Base-by-base conservation (phyloP, 2,888 invertebrate species). In the Drosophila setosimentum region DNA sequence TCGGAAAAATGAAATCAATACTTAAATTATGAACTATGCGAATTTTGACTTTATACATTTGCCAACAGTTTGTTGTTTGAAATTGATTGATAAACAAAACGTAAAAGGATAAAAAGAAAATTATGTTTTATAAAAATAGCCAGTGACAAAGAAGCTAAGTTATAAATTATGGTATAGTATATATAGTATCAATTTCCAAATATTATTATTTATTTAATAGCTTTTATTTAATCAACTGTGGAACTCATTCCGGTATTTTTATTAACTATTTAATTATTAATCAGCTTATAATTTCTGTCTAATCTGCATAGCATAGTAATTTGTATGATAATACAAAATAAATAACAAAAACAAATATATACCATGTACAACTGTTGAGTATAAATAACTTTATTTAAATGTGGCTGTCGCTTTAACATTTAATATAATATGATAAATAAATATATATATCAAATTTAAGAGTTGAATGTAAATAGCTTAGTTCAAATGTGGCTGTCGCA, bases 41-140 rank as follows among this genome's bases (percentile, higher is more conserved):
- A n/a, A 2, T 13, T 21, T 21, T 21, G 13, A 27, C 24, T 27
- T 16, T 10, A 24, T 27, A 16, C 50, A 59, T 27, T 10, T 59
- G 32, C 8, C 8, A 32, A 18, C 33, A 24, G 53, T 16, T 29
- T 27, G n/a, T 51, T 35, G 29, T 51, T 51, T 50, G 27, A 59
- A 29, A 13, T 33, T 33, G 32, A 60, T 60, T 45, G 37, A 37
- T n/a, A 11, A 40, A 21, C 29, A 30, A 48, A 45, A 45, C 16
- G 4, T 16, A 45, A n/a, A 5, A n/a, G 5, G n/a, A 40, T n/a
- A 5, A 40, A 24, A 8, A 16, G 16, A 24, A 45, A 45, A 45
- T 16, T 24, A 4, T 16, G 4, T 45, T 21, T 7, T 45, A 7
- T 1, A 37, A 21, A 42, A 42, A 21, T 7, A 13, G 21, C 11